phyloP scores from a whole-genome alignment of 1,140 invertebrate genomes.

The Brachionus rubens region DNA sequence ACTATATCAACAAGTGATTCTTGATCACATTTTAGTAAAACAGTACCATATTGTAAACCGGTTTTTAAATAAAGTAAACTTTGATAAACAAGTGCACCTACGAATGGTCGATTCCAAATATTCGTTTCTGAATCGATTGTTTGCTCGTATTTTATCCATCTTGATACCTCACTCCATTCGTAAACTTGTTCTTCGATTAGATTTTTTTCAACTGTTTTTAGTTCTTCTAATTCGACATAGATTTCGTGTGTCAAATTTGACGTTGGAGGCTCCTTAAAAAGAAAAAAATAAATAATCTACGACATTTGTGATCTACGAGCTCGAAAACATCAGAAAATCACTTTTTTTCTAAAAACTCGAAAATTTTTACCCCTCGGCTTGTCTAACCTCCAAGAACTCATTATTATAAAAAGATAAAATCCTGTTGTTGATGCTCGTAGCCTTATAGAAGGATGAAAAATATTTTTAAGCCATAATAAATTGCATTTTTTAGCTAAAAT shows the following conservation, averaged over 20 bases:
- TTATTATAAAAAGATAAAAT: too few species aligned
- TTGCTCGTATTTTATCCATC: slow-evolving; percentile 46
- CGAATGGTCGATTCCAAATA: slow-evolving; percentile 31
- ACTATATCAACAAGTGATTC: slow-evolving; percentile 15
- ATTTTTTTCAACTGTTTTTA: not conserved
- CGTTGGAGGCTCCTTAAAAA: not conserved
- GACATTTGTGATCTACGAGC: too few species aligned
- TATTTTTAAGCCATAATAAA: too few species aligned
- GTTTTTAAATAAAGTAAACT: slow-evolving; percentile 30
- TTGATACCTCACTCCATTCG: slow-evolving; percentile 36
- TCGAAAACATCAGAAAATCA: too few species aligned
- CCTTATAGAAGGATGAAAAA: too few species aligned
- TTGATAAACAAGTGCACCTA: slow-evolving; percentile 19
- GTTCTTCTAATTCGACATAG: slow-evolving; percentile 36
- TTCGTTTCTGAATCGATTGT: slow-evolving; percentile 28
- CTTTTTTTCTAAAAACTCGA: too few species aligned
- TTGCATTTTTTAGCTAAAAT: too few species aligned
- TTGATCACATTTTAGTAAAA: slow-evolving; percentile 27
- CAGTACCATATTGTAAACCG: slow-evolving; percentile 43
- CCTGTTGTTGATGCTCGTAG: too few species aligned
- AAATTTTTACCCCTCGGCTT: too few species aligned
- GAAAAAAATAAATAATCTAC: too few species aligned
- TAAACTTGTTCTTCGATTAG: slow-evolving; percentile 11
- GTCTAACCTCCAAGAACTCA: too few species aligned
- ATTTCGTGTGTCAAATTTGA: slow-evolving; percentile 15